Base-by-base conservation (phyloP, 2,888 invertebrate genomes). In the Bhutanitis thaidina region DNA sequence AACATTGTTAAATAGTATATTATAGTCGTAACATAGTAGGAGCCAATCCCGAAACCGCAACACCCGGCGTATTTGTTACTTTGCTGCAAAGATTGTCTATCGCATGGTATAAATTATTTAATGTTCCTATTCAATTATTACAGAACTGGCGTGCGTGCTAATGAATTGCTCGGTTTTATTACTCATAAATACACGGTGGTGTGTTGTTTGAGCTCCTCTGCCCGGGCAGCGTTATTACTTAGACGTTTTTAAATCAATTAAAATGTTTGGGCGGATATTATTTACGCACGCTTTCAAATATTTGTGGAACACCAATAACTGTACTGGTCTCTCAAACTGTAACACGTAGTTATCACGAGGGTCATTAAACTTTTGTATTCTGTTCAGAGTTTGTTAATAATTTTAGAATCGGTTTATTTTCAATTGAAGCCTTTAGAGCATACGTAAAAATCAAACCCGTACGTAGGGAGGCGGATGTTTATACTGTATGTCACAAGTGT, bases 121-220 rank as follows among this genome's bases (percentile, higher is more conserved):
- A 46, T 41, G 51, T 36, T 38, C 30, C 38, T 38, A 30, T 47
- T 41, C 41, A 38, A 41, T 49, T 51, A 50, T 50, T 29, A 50
- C 36, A 36, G 35, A 51, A 41, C 29, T 36, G 29, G 40, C 34
- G 45, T 50, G 45, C 36, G 30, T 36, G 41, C 30, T 46, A 51
- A 46, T 51, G 44, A 51, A 51, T 51, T 46, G 51, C 51, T 27
- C 45, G 35, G 20, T 54, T 56, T 58, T 58, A 58, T 58, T 49
- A 46, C 56, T 50, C 48, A 56, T 58, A 55, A 56, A 55, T 43
- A 58, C 45, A 55, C 40, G 51, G 39, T 52, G 25, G 16, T 25
- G 39, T 52, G 25, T 30, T 25, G 35, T 44, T 13, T 36, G 20
- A 20, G 38, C 20, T 45, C 27, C 16, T 10, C 27, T 25, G 15